Evolutionary conservation across 53 echinoderm and acorn worm genomes (phyloP), one percentile per base, ranked within the genome.

Genomic region (Astropecten irregularis): DNA sequence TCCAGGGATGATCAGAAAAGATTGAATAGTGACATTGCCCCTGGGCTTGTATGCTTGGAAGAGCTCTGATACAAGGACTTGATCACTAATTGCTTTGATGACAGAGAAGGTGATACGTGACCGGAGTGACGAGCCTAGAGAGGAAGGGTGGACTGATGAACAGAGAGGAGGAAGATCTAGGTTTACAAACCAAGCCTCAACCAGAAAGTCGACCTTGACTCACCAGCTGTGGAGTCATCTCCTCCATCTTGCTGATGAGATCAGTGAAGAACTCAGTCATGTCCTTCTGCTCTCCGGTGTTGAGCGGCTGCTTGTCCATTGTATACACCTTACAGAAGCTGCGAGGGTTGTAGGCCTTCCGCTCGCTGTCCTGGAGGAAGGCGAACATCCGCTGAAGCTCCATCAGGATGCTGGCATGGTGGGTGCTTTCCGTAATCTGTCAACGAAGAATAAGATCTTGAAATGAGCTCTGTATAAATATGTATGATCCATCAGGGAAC

Each of bases 241-340:
- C 94, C 57, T 94, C 94, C 94, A 94, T 94, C 88, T 94, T 94
- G 62, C 94, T 94, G 83, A 94, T 94, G 53, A 94, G 86, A 42
- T 94, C 94, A 14, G 94, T 94, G 72, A 94, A 94, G 86, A 94
- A 94, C 79, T 94, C 94, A 2, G 94, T 94, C 94, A 94, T 94
- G 42, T 94, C 94, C 53, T 91, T 94, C 88, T 94, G 94, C 42
- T 94, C 94, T 0, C 89, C 94, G 1, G 94, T 94, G 59, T 94
- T 94, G 4, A 94, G 83, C 0, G 94, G 94, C 63, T 94, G 94
- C 56, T 94, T 94, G 77, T 94, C 94, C 94, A 94, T 94, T 46
- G 90, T 91, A 77, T 94, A 94, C 8, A 94, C 94, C 49, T 89
- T 82, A 61, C 94, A 94, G 83, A 94, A 94, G 85, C 91, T 94